Base-by-base conservation (phyloP, 37 sponge, comb jelly and placozoan genomes). In the Geodia barretti region DNA sequence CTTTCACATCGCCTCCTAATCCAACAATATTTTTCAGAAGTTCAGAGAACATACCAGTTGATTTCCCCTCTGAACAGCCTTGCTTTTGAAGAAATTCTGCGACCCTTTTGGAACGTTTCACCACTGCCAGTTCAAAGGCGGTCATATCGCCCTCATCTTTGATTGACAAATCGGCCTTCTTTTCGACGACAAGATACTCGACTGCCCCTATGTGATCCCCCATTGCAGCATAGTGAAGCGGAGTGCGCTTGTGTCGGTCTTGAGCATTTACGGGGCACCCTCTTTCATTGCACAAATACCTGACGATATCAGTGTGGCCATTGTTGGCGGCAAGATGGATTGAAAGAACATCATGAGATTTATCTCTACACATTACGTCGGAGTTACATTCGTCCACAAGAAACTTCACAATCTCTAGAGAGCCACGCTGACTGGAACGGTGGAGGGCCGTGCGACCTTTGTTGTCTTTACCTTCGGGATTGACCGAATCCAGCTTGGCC, bases 311-410 rank as follows among this genome's bases (percentile, higher is more conserved):
- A 2, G 75, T 26, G 39, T 81, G 68, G 34, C 97, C 95, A 59
- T 86, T 76, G 29, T 30, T 47, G n/a, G 92, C 92, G 0, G 98
- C 95, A 24, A 92, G 7, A 41, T 97, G 95, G 0, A 92, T 39
- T 30, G 98, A 81, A 34, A 65, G 79, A 1, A 87, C 75, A 26
- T 38, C 60, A 54, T 59, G 86, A 2, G 60, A 36, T 21, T 3
- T 40, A 59, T 87, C 87, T 30, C 36, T 64, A 1, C 64, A 1
- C 24, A 30, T 74, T n/a, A 58, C 40, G 29, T 84, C 78, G 58
- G 65, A 41, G 1, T 68, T 32, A 24, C 8, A 25, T 8, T 84
- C 77, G 24, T 73, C 70, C 2, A 87, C 68, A 23, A 87, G 62
- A 39, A 64, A 67, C 84, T 83, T 81, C 19, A 88, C 81, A 20